phyloP scores from a whole-genome alignment of 2,797 vertebrate species.

The Furcifer pardalis region DNA sequence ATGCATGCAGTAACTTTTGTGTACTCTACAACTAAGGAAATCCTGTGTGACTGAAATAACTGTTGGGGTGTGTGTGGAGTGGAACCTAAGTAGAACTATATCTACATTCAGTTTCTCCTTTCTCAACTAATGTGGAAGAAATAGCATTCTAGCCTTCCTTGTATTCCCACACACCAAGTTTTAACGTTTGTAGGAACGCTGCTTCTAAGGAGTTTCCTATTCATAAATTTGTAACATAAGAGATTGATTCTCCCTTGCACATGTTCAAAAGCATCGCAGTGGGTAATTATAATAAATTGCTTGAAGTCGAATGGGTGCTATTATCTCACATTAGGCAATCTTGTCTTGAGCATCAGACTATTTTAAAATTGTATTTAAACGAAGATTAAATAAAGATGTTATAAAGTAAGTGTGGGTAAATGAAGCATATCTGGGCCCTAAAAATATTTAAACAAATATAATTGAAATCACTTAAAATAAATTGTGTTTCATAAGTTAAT shows the following conservation, averaged over 20 bases:
- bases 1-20: too few species aligned
- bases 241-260: slow-evolving; percentile 22
- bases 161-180: background rate
- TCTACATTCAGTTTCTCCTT: background rate
- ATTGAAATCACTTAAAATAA: slow-evolving; percentile 24
- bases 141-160: background rate
- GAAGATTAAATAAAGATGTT: slow-evolving; percentile 21
- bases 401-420: slow-evolving; percentile 18
- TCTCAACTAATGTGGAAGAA: background rate
- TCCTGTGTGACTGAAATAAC: too few species aligned
- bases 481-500: slow-evolving; percentile 5
- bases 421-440: background rate
- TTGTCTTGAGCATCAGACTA: slow-evolving; percentile 16
- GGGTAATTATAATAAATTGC: slow-evolving; percentile 40
- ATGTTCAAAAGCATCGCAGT: fast-evolving
- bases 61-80: too few species aligned
- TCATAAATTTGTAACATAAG: background rate
- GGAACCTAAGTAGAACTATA: too few species aligned
- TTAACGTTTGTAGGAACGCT: background rate
- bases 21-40: too few species aligned
- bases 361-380: slow-evolving; percentile 43
- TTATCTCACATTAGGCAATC: slow-evolving; percentile 37
- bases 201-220: background rate
- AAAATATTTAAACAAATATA: background rate
- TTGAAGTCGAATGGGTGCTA: slow-evolving; percentile 17